Conservation (phyloP, 2,888 invertebrate species). For the Eurytoma californica region DNA sequence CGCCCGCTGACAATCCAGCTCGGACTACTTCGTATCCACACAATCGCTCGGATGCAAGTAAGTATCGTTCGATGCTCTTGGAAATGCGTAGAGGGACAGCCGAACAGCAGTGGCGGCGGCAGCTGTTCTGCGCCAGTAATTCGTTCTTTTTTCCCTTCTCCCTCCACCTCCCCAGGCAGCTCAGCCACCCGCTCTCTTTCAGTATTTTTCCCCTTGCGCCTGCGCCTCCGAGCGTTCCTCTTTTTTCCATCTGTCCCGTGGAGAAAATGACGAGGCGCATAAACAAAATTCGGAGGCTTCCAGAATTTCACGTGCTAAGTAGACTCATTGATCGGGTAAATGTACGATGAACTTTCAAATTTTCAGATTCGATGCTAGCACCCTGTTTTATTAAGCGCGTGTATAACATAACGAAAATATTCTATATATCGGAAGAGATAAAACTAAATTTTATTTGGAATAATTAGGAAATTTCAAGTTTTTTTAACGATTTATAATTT, state of each 20-base stretch:
- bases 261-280: not conserved
- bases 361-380: too few species aligned
- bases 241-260: not conserved
- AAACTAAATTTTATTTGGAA: too few species aligned
- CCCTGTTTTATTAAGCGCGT: too few species aligned
- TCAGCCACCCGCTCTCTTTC: conserved; percentile 35
- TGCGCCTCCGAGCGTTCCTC: conserved; percentile 6
- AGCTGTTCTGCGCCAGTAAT: conserved; percentile 47
- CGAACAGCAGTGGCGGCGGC: conserved; percentile 29
- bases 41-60: conserved; percentile 24
- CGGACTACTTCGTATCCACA: not conserved
- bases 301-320: too few species aligned
- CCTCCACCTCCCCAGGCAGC: conserved; percentile 22
- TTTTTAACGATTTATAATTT: too few species aligned
- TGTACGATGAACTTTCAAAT: too few species aligned
- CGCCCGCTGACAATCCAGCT: not conserved
- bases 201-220: conserved; percentile 4
- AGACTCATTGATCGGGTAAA: too few species aligned
- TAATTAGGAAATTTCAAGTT: too few species aligned
- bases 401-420: too few species aligned
- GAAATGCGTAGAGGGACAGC: conserved; percentile 15
- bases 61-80: conserved; percentile 19
- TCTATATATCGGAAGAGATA: too few species aligned
- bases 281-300: too few species aligned
- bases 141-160: conserved; percentile 38